Base-by-base conservation (phyloP, 2,888 invertebrate species). In the Metallyticus violacea region DNA sequence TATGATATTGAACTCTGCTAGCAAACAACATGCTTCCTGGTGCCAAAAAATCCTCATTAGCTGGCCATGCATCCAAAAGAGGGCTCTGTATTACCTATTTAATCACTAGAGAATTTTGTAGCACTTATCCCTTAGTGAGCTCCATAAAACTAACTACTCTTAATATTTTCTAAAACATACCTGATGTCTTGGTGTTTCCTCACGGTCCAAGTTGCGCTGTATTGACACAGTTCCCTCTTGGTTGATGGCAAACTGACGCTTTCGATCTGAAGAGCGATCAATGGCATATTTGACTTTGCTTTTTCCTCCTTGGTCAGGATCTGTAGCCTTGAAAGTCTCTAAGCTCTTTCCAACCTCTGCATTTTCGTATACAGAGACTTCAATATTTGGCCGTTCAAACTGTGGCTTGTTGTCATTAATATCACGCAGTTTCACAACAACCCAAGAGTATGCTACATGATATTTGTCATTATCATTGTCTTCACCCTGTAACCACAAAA, bases 381-480 rank as follows among this genome's bases (percentile, higher is more conserved):
- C 98, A 90, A 99, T 98, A 91, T 98, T 98, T 81, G 98, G 97
- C 89, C 96, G 95, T 90, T 98, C 98, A 91, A 98, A 99, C 90
- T 97, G 96, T 6, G 99, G 99, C 91, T 97, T 97, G 93, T 99
- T 99, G 94, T 99, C 99, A 93, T 99, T 99, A 89, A 97, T 97
- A 91, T 99, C 99, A 88, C 97, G 94, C 88, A 99, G 93, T 91
- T 96, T 97, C 40, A 99, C 97, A 88, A 97, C 97, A 87, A 99
- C 98, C 97, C 97, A 98, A 1, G 98, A 98, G 92, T 97, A 97
- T 88, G 98, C 98, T 89, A 98, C 97, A 93, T 99, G 98, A 91
- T 98, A 97, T 92, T 99, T 99, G 92, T 99, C 99, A 92, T 97
- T 97, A 92, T 97, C 97, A 91, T 97, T 97, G 91, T 98, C 97